phyloP scores from a whole-genome alignment of 2,888 invertebrate species.

The Lottia scabra region DNA sequence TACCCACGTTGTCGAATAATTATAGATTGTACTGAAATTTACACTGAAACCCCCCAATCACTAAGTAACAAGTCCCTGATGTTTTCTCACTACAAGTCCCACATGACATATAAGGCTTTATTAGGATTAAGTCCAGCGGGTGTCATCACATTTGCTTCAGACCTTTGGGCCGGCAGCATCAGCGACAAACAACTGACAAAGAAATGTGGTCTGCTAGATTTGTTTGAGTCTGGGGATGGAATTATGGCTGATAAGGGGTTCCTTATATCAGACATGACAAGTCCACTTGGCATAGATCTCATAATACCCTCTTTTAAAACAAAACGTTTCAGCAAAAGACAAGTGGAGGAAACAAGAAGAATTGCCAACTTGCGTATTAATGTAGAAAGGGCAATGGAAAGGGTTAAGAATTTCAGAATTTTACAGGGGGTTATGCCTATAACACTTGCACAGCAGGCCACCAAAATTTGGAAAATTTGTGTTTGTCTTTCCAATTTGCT shows the following conservation, averaged over 20 bases:
- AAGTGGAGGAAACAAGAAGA: neutral
- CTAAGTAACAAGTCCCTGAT: too few relatives aligned
- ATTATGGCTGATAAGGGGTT: too few relatives aligned
- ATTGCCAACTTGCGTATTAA: neutral
- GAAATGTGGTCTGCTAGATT: too few relatives aligned
- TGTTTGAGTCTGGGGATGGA: too few relatives aligned
- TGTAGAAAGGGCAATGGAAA: neutral
- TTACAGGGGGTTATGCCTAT: neutral
- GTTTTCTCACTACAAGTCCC: too few relatives aligned
- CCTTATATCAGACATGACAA: constrained; percentile 24
- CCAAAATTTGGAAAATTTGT: neutral
- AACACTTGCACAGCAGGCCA: neutral
- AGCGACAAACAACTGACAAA: too few relatives aligned
- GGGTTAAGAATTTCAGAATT: too few relatives aligned
- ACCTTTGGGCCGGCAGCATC: too few relatives aligned
- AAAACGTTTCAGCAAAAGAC: neutral
- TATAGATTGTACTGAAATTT: constrained; percentile 41
- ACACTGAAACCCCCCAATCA: too few relatives aligned
- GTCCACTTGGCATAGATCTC: constrained; percentile 18
- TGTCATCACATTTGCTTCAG: too few relatives aligned
- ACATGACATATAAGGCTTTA: constrained; percentile 31
- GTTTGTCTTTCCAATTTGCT: too few relatives aligned
- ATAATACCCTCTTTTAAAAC: neutral
- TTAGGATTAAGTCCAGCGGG: too few relatives aligned
- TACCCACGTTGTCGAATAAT: constrained; percentile 30